Evolutionary conservation across 2,797 vertebrate species (phyloP), one percentile per base, ranked within the genome.

Genomic region (Odontamblyopus lacepedii): DNA sequence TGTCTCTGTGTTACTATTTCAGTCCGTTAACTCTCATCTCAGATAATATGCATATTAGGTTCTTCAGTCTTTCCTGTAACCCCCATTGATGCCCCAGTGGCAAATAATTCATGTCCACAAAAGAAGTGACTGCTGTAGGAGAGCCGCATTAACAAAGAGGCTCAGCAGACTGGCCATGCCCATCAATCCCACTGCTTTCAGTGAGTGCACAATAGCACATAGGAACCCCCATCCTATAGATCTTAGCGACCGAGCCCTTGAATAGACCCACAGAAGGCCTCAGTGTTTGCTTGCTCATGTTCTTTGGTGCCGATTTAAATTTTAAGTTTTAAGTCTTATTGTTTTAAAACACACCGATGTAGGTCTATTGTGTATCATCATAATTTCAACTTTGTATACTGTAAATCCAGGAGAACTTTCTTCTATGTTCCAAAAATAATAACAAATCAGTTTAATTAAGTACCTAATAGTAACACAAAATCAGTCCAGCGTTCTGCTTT

Each of bases 41-140:
- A 63, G 3, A 76, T 85, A 83, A 80, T 80, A 80, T 85, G 81
- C 88, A 80, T 80, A 80, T 78, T 71, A 35, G 44, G 71, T 81
- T 80, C 78, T 74, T 74, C 73, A 80, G 74, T 77, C 82, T 83
- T 88, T 89, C 85, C 80, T 83, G 77, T 75, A 68, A 71, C 60
- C 64, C 81, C 85, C 78, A 92, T 78, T 84, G 87, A 88, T 87
- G 77, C 82, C 81, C 84, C 83, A 83, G 87, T 86, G 78, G 84
- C 78, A 87, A 92, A 92, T 89, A 90, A 92, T 90, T 94, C 89
- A 88, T 73, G 74, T 30, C 72, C 82, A 93, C 93, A 94, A 92
- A 92, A 84, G 90, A 83, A 38, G 69, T 78, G 86, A 89, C 91
- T 87, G 89, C 75, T 89, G 80, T 68, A 76, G 85, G 79, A 79